Evolutionary conservation across 2,797 vertebrate species (phyloP).

Genomic region (Lophura swinhoii): DNA sequence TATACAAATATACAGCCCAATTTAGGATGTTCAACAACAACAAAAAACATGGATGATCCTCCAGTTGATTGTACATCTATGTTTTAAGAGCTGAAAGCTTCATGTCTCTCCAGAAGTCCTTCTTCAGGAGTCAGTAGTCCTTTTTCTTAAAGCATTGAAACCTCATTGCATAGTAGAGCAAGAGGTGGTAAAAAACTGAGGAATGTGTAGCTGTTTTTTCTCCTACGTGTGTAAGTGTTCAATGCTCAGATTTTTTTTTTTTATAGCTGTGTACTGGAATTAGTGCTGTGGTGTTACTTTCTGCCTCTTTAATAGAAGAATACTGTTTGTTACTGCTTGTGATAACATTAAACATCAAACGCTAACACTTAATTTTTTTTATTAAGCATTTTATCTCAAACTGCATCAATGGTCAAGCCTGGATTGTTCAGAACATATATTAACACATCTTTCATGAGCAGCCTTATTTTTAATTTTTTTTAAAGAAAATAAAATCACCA

Average conservation of each 20-base stretch:
- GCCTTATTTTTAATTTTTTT: background rate
- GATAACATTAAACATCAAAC: background rate
- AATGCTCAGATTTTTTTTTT: background rate
- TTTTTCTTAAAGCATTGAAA: background rate
- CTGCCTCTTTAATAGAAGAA: background rate
- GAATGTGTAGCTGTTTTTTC: background rate
- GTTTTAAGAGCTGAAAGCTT: background rate
- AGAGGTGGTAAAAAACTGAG: background rate
- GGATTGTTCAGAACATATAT: background rate
- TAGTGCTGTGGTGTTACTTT: background rate
- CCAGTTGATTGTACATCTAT: background rate
- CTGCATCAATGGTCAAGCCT: background rate
- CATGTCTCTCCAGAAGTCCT: background rate
- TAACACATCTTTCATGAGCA: background rate
- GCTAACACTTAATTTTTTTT: background rate
- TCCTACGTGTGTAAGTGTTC: background rate
- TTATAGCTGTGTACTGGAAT: background rate
- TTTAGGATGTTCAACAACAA: background rate
- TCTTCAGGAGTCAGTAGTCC: background rate
- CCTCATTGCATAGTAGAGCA: background rate
- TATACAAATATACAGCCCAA: background rate
- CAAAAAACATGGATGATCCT: background rate
- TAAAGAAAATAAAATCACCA: background rate
- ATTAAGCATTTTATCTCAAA: background rate
- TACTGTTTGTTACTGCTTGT: background rate